Percentiles rank a stretch among this genome's conserved stretches.
These are phyloP conservation scores for Epistrophe grossulariae DNA, from an alignment of 2,888 invertebrate genomes.

Conservation along the genomic window DNA sequence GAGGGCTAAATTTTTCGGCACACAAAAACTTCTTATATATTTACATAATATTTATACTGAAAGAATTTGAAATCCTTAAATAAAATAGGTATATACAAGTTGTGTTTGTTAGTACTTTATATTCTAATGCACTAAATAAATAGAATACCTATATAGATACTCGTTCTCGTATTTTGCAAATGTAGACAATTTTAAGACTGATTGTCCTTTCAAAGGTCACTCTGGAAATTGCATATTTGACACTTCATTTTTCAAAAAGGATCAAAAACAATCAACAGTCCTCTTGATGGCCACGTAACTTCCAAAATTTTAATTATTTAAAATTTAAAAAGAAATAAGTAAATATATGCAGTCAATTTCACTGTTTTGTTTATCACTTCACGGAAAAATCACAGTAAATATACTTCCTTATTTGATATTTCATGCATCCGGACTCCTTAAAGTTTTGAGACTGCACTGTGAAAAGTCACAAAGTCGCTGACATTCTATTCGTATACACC, in stretches of 20 bases:
- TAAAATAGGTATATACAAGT: background rate
- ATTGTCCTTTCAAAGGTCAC: background rate
- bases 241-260: background rate
- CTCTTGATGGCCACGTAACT: too few species aligned
- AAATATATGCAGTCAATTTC: too few species aligned
- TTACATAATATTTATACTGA: background rate
- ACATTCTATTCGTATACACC: too few species aligned
- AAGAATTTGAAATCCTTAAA: constrained; percentile 17
- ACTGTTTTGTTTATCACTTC: too few species aligned
- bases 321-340: too few species aligned
- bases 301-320: too few species aligned
- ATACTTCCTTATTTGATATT: too few species aligned
- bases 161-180: background rate
- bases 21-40: background rate
- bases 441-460: too few species aligned
- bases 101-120: background rate
- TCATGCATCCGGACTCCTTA: too few species aligned
- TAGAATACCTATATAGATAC: background rate
- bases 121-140: constrained; percentile 14
- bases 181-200: background rate
- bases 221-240: background rate
- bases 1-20: constrained; percentile 9
- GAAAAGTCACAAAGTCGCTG: too few species aligned
- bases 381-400: too few species aligned
- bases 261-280: background rate